Percentiles rank a stretch among this genome's conserved stretches.
Evolutionary conservation across 2,797 vertebrate genomes (phyloP).

Genomic region (Macrochelys suwanniensis): DNA sequence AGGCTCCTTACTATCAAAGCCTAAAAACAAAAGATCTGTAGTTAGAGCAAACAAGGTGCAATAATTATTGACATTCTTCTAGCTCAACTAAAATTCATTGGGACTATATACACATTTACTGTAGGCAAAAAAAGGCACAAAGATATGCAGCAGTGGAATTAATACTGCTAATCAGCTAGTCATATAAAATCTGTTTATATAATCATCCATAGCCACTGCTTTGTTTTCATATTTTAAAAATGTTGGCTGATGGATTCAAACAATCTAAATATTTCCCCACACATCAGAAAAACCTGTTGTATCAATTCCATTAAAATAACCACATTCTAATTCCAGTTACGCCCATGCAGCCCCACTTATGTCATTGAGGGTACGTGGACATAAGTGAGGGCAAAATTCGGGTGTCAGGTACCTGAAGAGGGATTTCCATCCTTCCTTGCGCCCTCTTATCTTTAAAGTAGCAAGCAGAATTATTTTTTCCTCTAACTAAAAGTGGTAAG

Average conservation of each 20-base stretch:
- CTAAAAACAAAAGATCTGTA: slow-evolving; percentile 51
- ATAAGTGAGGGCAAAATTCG: neutral
- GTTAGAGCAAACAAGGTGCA: slow-evolving; percentile 78
- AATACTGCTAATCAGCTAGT: slow-evolving; percentile 73
- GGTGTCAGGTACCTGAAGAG: fast-evolving
- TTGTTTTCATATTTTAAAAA: slow-evolving; percentile 52
- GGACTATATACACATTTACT: slow-evolving; percentile 64
- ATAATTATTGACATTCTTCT: slow-evolving; percentile 63
- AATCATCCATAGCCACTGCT: slow-evolving; percentile 25
- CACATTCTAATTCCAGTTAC: neutral
- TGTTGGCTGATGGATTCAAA: neutral
- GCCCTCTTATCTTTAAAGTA: neutral
- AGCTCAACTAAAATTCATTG: slow-evolving; percentile 57
- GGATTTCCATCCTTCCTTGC: neutral
- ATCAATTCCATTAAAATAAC: neutral
- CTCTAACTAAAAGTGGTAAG: neutral
- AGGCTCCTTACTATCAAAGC: slow-evolving; percentile 41
- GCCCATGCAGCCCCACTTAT: neutral
- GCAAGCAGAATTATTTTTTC: neutral
- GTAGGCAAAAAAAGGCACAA: slow-evolving; percentile 82
- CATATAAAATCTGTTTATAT: slow-evolving; percentile 25
- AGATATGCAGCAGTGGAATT: slow-evolving; percentile 73
- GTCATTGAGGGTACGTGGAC: neutral
- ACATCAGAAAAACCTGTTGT: neutral
- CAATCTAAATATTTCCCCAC: slow-evolving; percentile 26